Base-by-base conservation (phyloP, 2,113 vertebrate species). In the Carassius carassius region DNA sequence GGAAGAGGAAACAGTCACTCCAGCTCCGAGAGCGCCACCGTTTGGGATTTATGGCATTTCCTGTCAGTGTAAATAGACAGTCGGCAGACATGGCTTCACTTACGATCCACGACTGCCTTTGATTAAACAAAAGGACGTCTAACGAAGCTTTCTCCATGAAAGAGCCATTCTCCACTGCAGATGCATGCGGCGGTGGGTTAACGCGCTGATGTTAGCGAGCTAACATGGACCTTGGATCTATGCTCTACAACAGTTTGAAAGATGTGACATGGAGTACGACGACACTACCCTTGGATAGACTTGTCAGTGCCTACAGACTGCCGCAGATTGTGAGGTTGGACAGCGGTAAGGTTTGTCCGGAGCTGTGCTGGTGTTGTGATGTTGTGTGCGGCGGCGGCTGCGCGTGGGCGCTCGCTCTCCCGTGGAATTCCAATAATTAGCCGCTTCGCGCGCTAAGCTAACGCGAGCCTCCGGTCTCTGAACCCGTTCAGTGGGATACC, bases 191-290 rank as follows among this genome's bases (percentile, higher is more conserved):
- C 87, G 73, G 82, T 11, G 87, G 79, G 80, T 41, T 84, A 87
- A 62, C 74, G 87, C 76, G 79, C 69, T 14, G 74, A 73, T 81
- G 86, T 85, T 89, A 81, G 88, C 44, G 70, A 89, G 91, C 89
- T 92, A 92, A 92, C 78, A 95, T 95, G 95, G 94, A 95, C 87
- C 93, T 94, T 85, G 94, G 94, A 89, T 90, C 93, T 69, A 94
- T 95, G 94, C 90, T 95, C 86, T 95, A 95, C 92, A 94, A 95
- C 92, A 96, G 94, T 91, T 94, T 99, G 87, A 97, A 97, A 95
- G 96, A 98, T 90, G 95, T 98, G 82, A 96, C 96, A 90, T 99
- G 98, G 98, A 99, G 97, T 92, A 91, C 95, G 74, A 95, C 95
- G 89, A 93, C 97, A 74, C 88, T 97, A 51, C 96, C 97, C 0